Conservation (phyloP, 1,140 invertebrate species). For the Monomorium pharaonis region DNA sequence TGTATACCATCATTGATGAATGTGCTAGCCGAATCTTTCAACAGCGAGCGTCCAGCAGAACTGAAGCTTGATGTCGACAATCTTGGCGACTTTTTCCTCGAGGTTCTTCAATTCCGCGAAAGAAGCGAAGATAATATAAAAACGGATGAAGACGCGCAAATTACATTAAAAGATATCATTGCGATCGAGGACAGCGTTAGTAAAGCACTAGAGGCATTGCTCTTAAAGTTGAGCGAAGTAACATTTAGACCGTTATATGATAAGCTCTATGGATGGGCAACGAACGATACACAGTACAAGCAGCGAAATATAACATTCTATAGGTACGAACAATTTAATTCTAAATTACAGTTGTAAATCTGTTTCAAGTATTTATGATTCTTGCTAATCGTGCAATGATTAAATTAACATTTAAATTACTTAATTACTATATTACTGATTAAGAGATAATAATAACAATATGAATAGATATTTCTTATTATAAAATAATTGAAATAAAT, state of each 20-base stretch:
- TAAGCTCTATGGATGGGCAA: slow-evolving; percentile 94
- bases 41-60: slow-evolving; percentile 86
- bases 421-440: not conserved
- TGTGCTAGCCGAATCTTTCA: slow-evolving; percentile 90
- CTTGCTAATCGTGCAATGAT: not conserved
- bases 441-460: not conserved
- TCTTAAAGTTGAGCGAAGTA: slow-evolving; percentile 95
- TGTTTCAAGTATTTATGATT: not conserved
- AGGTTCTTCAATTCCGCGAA: slow-evolving; percentile 90
- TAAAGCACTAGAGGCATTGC: slow-evolving; percentile 90
- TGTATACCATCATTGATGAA: slow-evolving; percentile 90
- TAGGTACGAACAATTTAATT: slow-evolving; percentile 82
- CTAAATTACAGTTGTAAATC: not conserved
- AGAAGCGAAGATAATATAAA: slow-evolving; percentile 78
- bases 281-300: slow-evolving; percentile 87
- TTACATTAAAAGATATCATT: slow-evolving; percentile 81
- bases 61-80: slow-evolving; percentile 88
- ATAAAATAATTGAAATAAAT: not conserved
- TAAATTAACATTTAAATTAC: not conserved
- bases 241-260: slow-evolving; percentile 95
- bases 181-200: slow-evolving; percentile 90
- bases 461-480: not conserved
- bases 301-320: slow-evolving; percentile 92
- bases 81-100: slow-evolving; percentile 91
- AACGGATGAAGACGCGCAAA: slow-evolving; percentile 78